Evolutionary conservation across 1,140 invertebrate species (phyloP).

Genomic region (Drosophila bocqueti): DNA sequence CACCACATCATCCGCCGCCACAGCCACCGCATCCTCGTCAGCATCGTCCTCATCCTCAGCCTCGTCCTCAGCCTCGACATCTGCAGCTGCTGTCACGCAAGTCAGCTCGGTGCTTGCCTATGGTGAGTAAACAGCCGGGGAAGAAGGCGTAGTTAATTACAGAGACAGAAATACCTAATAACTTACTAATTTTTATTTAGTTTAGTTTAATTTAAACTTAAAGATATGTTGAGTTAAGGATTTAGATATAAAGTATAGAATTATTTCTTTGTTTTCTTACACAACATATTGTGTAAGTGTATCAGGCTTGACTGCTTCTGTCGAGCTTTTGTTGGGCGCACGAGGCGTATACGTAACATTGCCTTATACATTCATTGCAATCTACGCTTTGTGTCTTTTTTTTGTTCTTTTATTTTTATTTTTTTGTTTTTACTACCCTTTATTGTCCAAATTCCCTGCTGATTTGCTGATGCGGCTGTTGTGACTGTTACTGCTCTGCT

Average conservation of each 20-base stretch:
- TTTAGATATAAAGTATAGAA: background rate
- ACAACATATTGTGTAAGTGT: background rate
- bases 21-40: slow-evolving; percentile 22
- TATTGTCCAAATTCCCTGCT: slow-evolving; percentile 34
- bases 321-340: slow-evolving; percentile 10
- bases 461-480: slow-evolving; percentile 20
- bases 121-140: slow-evolving; percentile 40
- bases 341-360: slow-evolving; percentile 63
- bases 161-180: background rate
- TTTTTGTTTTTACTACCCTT: slow-evolving; percentile 23
- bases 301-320: background rate
- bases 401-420: slow-evolving; percentile 2
- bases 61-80: slow-evolving; percentile 16
- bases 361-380: slow-evolving; percentile 26
- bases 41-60: slow-evolving; percentile 15
- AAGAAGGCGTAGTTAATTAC: slow-evolving; percentile 2
- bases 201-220: background rate
- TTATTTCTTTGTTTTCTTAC: background rate
- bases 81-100: slow-evolving; percentile 34
- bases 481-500: slow-evolving; percentile 38
- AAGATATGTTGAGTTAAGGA: background rate
- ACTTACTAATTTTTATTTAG: no score
- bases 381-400: slow-evolving; percentile 12
- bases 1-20: slow-evolving; percentile 36
- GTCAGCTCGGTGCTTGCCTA: slow-evolving; percentile 44